Evolutionary conservation across 2,113 vertebrate genomes (phyloP).

Genomic region (Quiscalus mexicanus): DNA sequence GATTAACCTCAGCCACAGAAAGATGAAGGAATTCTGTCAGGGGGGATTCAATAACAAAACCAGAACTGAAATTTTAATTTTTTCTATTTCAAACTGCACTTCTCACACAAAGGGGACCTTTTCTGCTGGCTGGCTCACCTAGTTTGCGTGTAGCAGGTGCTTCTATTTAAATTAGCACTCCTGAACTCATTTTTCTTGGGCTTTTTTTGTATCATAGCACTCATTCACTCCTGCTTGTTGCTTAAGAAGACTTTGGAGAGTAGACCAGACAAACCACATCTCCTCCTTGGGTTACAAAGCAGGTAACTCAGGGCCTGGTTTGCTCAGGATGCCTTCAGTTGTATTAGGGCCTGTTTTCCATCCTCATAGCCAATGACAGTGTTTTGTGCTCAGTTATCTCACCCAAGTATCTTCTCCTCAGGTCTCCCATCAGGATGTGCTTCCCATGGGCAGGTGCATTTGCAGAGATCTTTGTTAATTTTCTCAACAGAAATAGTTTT

Average conservation of each 20-base stretch:
- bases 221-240: background rate
- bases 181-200: background rate
- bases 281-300: background rate
- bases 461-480: background rate
- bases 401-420: background rate
- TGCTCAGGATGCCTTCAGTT: background rate
- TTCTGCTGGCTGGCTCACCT: background rate
- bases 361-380: background rate
- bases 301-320: background rate
- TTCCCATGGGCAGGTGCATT: background rate
- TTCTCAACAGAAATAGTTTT: background rate
- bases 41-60: background rate
- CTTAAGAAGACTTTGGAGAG: background rate
- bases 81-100: background rate
- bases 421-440: background rate
- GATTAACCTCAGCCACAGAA: background rate
- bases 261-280: background rate
- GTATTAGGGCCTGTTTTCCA: background rate
- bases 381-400: background rate
- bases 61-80: background rate
- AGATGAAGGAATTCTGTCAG: background rate
- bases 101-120: background rate
- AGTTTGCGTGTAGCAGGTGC: background rate
- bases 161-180: background rate
- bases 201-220: background rate